Evolutionary conservation across 2,797 vertebrate species (phyloP), one percentile per base, ranked within the genome.

Genomic region (Betta splendens): DNA sequence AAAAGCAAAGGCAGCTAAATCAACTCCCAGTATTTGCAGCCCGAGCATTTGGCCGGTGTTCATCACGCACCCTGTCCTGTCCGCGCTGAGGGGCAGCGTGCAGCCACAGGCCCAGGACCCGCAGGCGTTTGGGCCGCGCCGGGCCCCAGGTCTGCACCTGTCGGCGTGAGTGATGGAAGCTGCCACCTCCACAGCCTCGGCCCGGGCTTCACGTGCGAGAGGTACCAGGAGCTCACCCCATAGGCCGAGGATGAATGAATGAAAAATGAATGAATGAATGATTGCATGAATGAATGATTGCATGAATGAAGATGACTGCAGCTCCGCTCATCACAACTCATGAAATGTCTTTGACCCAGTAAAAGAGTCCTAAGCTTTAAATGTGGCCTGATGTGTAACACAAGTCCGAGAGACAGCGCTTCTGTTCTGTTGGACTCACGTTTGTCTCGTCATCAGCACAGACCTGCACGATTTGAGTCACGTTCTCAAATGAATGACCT

Each of bases 1-100:
- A 74, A 79, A 45, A 52, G 78, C 74, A 64, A 64, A 54, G 59
- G 64, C 55, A 79, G 80, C 71, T 53, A 67, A 80, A 79, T 52
- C 1, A 15, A 61, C 40, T 51, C 54, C 36, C 36, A 40, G n/a
- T 18, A 16, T 44, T 9, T 21, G 5, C 26, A 28, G 36, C 17
- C 42, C 33, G 64, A 10, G 13, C 49, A 45, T 43, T 11, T 45
- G 17, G 47, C 42, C 40, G 49, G 1, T 65, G 48, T 77, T 73
- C 61, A 39, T 77, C 57, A 52, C 28, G 15, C 32, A 58, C 31
- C 11, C 15, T 25, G 71, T 57, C 11, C 15, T 25, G 71, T 57
- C 44, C 53, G 21, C 54, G 61, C 9, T 49, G 12, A 33, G 39
- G 28, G 33, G 8, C 69, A 56, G 65, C 71, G 61, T 75, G 80